Evolutionary conservation across 2,888 invertebrate genomes (phyloP), one percentile per base, ranked within the genome.

Genomic region (Lasioglossum zephyrum): DNA sequence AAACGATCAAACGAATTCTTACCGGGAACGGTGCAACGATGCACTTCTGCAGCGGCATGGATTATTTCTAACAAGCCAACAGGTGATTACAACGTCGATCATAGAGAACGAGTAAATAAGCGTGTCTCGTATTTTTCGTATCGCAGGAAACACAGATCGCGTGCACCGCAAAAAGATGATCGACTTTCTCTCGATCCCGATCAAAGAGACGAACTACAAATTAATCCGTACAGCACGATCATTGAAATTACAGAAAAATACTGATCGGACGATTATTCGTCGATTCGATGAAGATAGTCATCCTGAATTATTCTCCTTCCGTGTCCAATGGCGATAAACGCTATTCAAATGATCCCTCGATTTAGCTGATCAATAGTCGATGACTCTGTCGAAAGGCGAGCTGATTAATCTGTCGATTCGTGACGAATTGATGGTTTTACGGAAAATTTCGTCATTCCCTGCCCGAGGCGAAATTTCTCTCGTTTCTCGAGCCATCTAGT

Each of bases 211-310:
- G 36, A 60, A 60, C 49, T 31, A 9, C 36, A 66, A 70, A 79
- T 11, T 72, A 66, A 77, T 66, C 49, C 16, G 9, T 13, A 44
- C 11, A 2, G 31, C 26, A 60, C 36, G 72, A 57, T 77, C 47
- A 72, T 26, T n/a, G 13, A 31, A 26, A 26, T 60, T 31, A 60
- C 16, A 60, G 13, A 26, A 26, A 26, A 26, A 60, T 26, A n/a
- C 44, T 70, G 80, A 72, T 85, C 79, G n/a, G 63, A 70, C 77
- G 70, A 73, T 82, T 53, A 74, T 77, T 78, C 73, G 69, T 72
- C 83, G 70, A 57, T 88, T 88, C 86, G 79, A 82, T 60, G 4
- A 79, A n/a, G 78, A 4, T 72, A 82, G 77, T 88, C 79, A 78
- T 87, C 78, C 47, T 57, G 26, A 78, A 89, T 90, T 84, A 87